phyloP scores from a whole-genome alignment of 2,888 invertebrate species.

The Anorthoa munda region DNA sequence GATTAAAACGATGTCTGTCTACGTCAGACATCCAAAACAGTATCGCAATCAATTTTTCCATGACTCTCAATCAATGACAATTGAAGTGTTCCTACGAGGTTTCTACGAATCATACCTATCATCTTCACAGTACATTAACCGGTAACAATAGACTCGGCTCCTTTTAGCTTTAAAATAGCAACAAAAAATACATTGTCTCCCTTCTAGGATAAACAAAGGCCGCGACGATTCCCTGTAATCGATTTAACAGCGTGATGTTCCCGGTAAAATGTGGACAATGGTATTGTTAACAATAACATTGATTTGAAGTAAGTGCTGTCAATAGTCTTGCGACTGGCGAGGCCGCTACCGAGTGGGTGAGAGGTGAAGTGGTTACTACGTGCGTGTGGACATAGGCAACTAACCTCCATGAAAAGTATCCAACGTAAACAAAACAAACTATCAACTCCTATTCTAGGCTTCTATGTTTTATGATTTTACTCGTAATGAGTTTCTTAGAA shows the following conservation, averaged over 20 bases:
- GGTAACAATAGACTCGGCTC: constrained; percentile 77
- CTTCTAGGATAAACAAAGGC: constrained; percentile 82
- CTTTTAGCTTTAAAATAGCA: constrained; percentile 74
- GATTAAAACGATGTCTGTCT: background rate
- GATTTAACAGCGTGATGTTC: constrained; percentile 77
- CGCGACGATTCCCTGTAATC: constrained; percentile 79
- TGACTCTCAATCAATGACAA: constrained; percentile 58
- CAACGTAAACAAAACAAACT: background rate
- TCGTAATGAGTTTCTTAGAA: constrained; percentile 34
- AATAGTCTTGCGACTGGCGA: constrained; percentile 35
- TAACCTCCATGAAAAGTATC: background rate
- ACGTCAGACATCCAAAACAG: constrained; percentile 19
- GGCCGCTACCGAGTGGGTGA: constrained; percentile 32
- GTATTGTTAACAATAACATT: constrained; percentile 76
- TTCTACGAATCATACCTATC: constrained; percentile 63
- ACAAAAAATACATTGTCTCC: constrained; percentile 81
- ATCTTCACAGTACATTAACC: constrained; percentile 73
- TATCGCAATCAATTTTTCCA: constrained; percentile 42
- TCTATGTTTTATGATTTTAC: constrained; percentile 13
- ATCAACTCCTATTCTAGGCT: background rate
- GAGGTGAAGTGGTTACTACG: constrained; percentile 25
- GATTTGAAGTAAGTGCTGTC: constrained; percentile 64
- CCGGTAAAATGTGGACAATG: constrained; percentile 83
- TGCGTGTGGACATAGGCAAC: constrained; percentile 6
- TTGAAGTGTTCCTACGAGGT: constrained; percentile 62